These are phyloP conservation scores for Cataglyphis cursor DNA, from an alignment of 2,888 invertebrate genomes.

Conservation along the genomic window DNA sequence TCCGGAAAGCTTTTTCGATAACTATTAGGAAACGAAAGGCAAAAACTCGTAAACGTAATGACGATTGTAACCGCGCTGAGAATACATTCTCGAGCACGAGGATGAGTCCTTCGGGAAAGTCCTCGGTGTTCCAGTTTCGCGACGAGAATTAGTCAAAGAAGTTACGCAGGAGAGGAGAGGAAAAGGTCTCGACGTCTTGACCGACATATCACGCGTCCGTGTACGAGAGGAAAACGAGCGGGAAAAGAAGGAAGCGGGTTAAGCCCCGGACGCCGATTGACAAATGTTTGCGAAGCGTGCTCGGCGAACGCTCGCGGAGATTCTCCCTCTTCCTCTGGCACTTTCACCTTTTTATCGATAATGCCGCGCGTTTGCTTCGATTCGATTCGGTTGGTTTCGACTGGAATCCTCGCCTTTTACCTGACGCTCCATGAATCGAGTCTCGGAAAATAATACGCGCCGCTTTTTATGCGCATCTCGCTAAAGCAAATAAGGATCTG, in stretches of 20 bases:
- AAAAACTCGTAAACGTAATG: conserved; percentile 44
- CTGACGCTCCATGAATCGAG: conserved; percentile 30
- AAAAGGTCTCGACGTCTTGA: conserved; percentile 4
- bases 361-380: not conserved
- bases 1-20: conserved; percentile 31
- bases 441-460: not conserved
- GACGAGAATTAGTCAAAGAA: conserved; percentile 22
- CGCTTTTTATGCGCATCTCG: not conserved
- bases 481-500: conserved; percentile 13
- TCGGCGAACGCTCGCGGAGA: conserved; percentile 61
- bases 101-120: conserved; percentile 30
- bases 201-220: conserved; percentile 11
- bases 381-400: conserved; percentile 28
- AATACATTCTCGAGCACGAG: not conserved
- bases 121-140: conserved; percentile 43
- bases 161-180: not conserved
- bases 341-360: conserved; percentile 67
- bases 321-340: conserved; percentile 62
- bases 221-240: not conserved
- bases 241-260: conserved; percentile 44
- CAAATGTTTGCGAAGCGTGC: conserved; percentile 79
- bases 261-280: conserved; percentile 52
- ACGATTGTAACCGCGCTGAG: not conserved
- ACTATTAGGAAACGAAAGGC: conserved; percentile 6
- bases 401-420: conserved; percentile 49